Evolutionary conservation across 1,140 invertebrate genomes (phyloP), one percentile per base, ranked within the genome.

Genomic region (Magallana angulata): DNA sequence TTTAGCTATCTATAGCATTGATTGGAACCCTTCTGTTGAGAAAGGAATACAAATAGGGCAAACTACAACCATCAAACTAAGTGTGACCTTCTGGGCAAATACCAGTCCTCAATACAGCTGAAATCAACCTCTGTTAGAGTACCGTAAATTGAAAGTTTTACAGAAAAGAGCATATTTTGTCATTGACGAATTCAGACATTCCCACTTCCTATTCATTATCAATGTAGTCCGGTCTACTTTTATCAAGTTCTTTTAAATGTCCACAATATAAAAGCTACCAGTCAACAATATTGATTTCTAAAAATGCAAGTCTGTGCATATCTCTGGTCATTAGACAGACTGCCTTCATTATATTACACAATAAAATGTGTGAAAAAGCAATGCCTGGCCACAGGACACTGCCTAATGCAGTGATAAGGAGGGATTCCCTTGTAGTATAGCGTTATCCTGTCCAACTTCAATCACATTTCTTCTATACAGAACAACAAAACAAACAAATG

Each of bases 231-330:
- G 2, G 18, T 68, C 68, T 24, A 30, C 8, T 24, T 71, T 71
- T 11, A 24, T 24, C 18, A 30, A 7, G 1, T 76, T 76, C 24
- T 76, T 76, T 76, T 76, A 76, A 76, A 76, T 76, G 68, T 76
- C 68, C 68, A 30, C 24, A 11, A 12, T 76, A 30, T n/a, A 64
- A n/a, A 64, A n/a, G 18, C 4, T 76, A 76, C 24, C 68, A 76
- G 68, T 30, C 36, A 11, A 76, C 68, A 11, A 76, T 76, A 76
- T 76, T 76, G 68, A 76, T 76, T 30, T 76, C 36, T 30, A 48
- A 71, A 76, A 76, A 30, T 76, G 68, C 68, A 76, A 76, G 68
- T 76, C 68, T 76, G 24, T 76, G 68, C 68, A 76, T 24, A 76
- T 76, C 36, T 24, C 68, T 36, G 24, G 68, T 76, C 24, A 30